phyloP scores from a whole-genome alignment of 2,797 vertebrate genomes.

The Acipenser transmontanus region DNA sequence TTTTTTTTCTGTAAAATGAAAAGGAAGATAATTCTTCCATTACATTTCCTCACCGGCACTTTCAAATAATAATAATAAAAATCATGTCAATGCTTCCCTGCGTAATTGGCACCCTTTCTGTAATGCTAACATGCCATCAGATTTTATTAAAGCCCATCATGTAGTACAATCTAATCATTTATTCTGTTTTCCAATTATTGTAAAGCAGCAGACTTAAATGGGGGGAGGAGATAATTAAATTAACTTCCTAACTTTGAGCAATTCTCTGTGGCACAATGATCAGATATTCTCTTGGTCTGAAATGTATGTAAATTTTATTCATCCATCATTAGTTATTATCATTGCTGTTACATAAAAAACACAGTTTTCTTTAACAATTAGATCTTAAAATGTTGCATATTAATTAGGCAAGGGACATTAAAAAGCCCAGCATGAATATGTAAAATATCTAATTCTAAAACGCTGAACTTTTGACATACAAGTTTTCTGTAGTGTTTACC shows the following conservation, averaged over 20 bases:
- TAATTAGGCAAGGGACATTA: conserved; percentile 77
- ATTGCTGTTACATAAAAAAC: conserved; percentile 75
- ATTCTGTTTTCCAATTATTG: conserved; percentile 82
- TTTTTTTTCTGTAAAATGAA: not conserved
- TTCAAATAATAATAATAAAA: too few relatives aligned
- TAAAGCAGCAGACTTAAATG: conserved; percentile 78
- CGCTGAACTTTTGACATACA: conserved; percentile 55
- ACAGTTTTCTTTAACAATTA: conserved; percentile 87
- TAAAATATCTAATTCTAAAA: conserved; percentile 59
- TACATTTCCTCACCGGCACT: not conserved
- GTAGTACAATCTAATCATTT: conserved; percentile 77
- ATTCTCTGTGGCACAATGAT: conserved; percentile 86
- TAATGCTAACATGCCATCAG: conserved; percentile 63
- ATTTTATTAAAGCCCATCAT: conserved; percentile 73
- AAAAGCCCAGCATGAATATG: conserved; percentile 45
- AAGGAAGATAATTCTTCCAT: not conserved
- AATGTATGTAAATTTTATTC: conserved; percentile 98
- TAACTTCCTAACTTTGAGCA: conserved; percentile 90
- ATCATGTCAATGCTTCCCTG: not conserved
- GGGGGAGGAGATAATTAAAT: conserved; percentile 88
- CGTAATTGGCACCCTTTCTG: conserved; percentile 56
- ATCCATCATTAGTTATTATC: conserved; percentile 89
- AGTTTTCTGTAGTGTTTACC: too few relatives aligned
- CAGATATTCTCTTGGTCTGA: conserved; percentile 84
- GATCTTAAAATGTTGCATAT: conserved; percentile 77